Conservation (phyloP, 2,797 vertebrate genomes). For the Coregonus suidteri region DNA sequence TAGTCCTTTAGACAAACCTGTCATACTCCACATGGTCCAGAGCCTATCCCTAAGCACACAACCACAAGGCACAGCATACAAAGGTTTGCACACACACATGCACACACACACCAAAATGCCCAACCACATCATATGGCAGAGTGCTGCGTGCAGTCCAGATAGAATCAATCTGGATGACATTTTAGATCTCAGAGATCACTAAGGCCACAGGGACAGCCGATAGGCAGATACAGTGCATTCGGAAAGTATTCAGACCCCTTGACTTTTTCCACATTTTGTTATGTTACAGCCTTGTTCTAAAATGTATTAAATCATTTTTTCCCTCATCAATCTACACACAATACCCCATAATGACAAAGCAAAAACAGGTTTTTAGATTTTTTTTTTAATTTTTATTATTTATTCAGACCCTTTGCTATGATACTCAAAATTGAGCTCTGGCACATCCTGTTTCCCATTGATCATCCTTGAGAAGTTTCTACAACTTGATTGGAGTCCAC, state of each 20-base stretch:
- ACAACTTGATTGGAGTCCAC: no score
- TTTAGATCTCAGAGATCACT: conserved; percentile 33
- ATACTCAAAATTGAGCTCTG: not conserved
- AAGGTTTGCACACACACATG: not conserved
- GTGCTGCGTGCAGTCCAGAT: not conserved
- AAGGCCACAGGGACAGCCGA: conserved; percentile 16
- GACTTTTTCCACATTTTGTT: no score
- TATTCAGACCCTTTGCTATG: no score
- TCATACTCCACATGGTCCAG: not conserved
- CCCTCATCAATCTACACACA: no score
- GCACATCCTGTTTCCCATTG: no score
- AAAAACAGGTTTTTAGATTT: no score
- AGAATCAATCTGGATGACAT: conserved; percentile 36
- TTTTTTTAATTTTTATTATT: no score
- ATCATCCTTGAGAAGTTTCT: no score
- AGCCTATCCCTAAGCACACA: conserved; percentile 13
- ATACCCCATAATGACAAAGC: no score
- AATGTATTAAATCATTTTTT: no score
- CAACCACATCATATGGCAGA: not conserved
- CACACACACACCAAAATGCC: not conserved
- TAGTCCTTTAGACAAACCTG: conserved; percentile 4
- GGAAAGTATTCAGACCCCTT: not conserved
- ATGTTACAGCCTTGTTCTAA: no score
- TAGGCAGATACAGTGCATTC: not conserved
- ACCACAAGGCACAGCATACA: not conserved